A percentile compares a stretch with the other conserved stretches of the same genome.
Evolutionary conservation across 2,113 vertebrate genomes (phyloP).

Genomic region (Lepidothrix coronata): DNA sequence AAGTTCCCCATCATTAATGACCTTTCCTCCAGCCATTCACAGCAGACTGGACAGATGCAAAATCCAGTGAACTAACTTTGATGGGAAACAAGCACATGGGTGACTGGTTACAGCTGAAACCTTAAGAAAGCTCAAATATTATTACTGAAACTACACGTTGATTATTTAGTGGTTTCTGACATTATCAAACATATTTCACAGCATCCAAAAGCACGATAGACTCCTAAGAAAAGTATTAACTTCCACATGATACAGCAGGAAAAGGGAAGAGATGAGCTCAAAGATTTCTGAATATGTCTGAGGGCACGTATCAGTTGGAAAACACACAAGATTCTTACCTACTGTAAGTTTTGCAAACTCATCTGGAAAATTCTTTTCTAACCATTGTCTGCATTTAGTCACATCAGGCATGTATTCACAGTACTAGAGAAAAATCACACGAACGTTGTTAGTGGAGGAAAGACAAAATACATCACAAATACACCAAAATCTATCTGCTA

Average conservation of each 20-base stretch:
- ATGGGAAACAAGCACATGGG: background rate
- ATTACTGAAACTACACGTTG: background rate
- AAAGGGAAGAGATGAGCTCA: background rate
- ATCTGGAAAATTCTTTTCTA: conserved; percentile 98
- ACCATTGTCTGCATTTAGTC: conserved; percentile 96
- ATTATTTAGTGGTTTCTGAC: background rate
- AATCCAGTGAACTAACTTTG: background rate
- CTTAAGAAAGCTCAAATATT: background rate
- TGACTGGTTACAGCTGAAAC: background rate
- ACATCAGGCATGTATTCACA: conserved; percentile 99
- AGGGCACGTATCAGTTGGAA: background rate
- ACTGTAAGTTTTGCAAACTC: conserved; percentile 95
- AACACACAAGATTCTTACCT: conserved; percentile 77
- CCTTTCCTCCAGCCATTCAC: background rate
- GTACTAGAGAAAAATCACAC: conserved; percentile 78
- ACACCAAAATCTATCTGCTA: background rate
- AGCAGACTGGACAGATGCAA: background rate
- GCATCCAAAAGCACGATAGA: background rate
- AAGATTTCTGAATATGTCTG: background rate
- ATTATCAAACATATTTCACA: background rate
- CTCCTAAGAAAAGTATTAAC: background rate
- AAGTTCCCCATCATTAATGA: background rate
- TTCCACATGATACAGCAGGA: background rate
- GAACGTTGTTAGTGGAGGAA: background rate
- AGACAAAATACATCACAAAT: background rate